A percentile compares a stretch with the other conserved stretches of the same genome.
phyloP scores from a whole-genome alignment of 2,888 invertebrate genomes.

The Caradrina kadenii region DNA sequence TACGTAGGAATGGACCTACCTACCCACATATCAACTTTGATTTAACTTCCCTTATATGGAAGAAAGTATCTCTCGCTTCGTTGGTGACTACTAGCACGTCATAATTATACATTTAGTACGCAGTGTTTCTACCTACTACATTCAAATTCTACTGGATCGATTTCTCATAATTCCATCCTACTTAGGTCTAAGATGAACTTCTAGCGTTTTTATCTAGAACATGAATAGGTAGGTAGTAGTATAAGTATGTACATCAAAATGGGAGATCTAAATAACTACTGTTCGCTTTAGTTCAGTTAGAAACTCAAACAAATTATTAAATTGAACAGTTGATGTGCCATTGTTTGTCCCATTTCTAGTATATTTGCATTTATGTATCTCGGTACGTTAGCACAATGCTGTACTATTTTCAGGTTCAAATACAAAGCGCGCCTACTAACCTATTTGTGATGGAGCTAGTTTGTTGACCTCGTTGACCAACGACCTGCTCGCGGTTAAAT shows the following conservation, averaged over 20 bases:
- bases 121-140: no score
- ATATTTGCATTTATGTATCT: slow-evolving; percentile 36
- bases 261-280: not conserved
- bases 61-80: not conserved
- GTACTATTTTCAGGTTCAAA: slow-evolving; percentile 70
- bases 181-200: not conserved
- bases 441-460: slow-evolving; percentile 76
- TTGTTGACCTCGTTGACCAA: slow-evolving; percentile 81
- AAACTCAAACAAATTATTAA: not conserved
- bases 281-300: slow-evolving; percentile 3
- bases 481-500: slow-evolving; percentile 72
- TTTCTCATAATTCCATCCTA: not conserved
- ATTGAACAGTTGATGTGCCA: slow-evolving; percentile 6
- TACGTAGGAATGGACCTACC: not conserved
- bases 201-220: not conserved
- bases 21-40: not conserved
- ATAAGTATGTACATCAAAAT: not conserved
- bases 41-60: not conserved
- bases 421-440: slow-evolving; percentile 70
- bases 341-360: slow-evolving; percentile 43
- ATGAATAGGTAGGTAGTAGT: not conserved
- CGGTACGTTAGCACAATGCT: slow-evolving; percentile 33
- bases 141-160: not conserved
- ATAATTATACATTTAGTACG: no score
- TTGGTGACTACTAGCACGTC: no score